Evolutionary conservation across 2,888 invertebrate genomes (phyloP), one percentile per base, ranked within the genome.

Genomic region (Cheilosia grossa): DNA sequence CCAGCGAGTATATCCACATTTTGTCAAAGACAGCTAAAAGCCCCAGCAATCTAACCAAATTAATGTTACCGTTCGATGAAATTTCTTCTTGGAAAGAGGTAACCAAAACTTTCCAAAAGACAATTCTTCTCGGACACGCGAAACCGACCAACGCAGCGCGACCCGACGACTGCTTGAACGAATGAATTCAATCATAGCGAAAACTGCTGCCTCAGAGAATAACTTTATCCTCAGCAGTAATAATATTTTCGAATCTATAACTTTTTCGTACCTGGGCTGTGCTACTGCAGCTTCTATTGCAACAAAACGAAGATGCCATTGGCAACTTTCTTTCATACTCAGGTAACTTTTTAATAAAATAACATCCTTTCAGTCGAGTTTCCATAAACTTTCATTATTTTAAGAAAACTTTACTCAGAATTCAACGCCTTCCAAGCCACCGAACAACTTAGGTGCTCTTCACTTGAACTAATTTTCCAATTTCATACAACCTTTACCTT

Each of bases 331-430:
- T 82, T 77, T 82, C 77, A 70, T 72, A 82, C 77, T 59, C 82
- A 77, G 70, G 77, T 82, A 82, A 82, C 82, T 82, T 82, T 82
- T 82, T 77, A 82, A 82, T 82, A 82, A 82, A 75, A 82, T 82
- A 82, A 82, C 82, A 82, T 77, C 77, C 70, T 72, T 77, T 77
- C 75, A 82, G 75, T 77, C 70, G 77, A 82, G 77, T 82, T 82
- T 82, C 77, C 82, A 82, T 82, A 75, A 82, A 82, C 77, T 82
- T 82, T 82, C 77, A 81, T 81, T 81, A 81, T 81, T 81, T 81
- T 75, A 81, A 75, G 81, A 81, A 72, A 81, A 81, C 75, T 81
- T 81, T 81, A 63, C 63, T 56, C 75, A 44, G 47, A 63, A 63
- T 73, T 63, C 63, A 54, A 47, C 78, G 78, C 42, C 63, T 54